Evolutionary conservation across 2,888 invertebrate genomes (phyloP), one percentile per base, ranked within the genome.

Genomic region (Cataglyphis altisquamis): DNA sequence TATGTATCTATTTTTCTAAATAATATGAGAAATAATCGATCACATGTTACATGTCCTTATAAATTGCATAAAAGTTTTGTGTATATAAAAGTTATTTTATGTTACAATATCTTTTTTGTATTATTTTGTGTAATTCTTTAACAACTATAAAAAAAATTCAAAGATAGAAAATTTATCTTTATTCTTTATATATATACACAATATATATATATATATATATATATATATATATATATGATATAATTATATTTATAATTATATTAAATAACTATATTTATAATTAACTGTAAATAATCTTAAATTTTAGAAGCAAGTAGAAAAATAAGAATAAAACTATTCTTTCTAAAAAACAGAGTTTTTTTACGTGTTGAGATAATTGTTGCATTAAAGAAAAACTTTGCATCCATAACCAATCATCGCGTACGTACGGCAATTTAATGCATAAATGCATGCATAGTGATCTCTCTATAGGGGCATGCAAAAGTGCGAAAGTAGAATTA

Each of bases 401-500:
- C 55, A 67, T 29, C 77, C 57, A n/a, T 41, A 68, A 32, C 29
- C 21, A 52, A 32, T 29, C 29, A 12, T 63, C 6, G 6, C 48
- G 18, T n/a, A 52, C 8, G 29, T 62, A 41, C 12, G 6, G 15
- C 45, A 55, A 41, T 45, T 55, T 55, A 67, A n/a, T 62, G 21
- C 77, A 2, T n/a, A 29, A 48, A 57, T 9, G 77, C 32, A 67
- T 55, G 5, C 29, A 68, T 36, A 41, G 57, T 57, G 29, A 68
- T 5, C 39, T 41, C 4, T 3, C 29, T n/a, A 57, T 67, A 77
- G 77, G 77, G 29, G 77, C 77, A 55, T 15, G 9, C 41, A 57
- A 55, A 66, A 55, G 3, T 15, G 18, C 8, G 3, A 2, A 41
- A 15, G 0, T 77, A n/a, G 5, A 57, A 57, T 32, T 52, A 12